Base-by-base conservation (phyloP, 2,888 invertebrate genomes). In the Pollenia amentaria region DNA sequence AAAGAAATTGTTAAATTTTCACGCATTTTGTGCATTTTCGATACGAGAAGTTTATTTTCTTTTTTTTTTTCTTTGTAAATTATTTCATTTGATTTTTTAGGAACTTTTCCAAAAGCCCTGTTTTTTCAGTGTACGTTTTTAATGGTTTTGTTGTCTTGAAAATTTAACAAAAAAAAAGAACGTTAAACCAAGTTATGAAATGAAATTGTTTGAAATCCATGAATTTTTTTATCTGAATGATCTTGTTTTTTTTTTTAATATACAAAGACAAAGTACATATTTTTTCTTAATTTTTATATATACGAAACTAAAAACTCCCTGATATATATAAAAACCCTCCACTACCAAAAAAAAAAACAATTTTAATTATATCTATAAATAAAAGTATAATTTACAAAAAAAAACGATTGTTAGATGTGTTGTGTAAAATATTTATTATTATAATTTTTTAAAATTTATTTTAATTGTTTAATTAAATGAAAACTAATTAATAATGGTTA, bases 11-110 rank as follows among this genome's bases (percentile, higher is more conserved):
- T 85, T 85, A 87, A 84, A 84, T 87, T 87, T 87, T 87, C 87
- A 87, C 87, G 87, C 87, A 87, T 87, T 87, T 87, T 87, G 87
- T 87, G 87, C 87, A 87, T 87, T 87, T 87, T 87, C 84, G 87
- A 87, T 87, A 84, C 75, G 80, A 81, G 64, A 84, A 72, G 80
- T 87, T 29, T 29, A 3, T 29, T 29, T 85, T 72, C 62, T 18
- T 53, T 72, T 72, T 72, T 65, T 16, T 73, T 16, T 57, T 60
- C 51, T 73, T 69, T 84, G 51, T 44, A 53, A 57, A 60, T 51
- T 67, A 16, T 79, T 48, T 48, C 14, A 16, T 80, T 85, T 77
- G 38, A 78, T 75, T 77, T n/a, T 29, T 79, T 85, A 85, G 81
- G 81, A 72, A 77, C 57, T 53, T 51, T 51, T 70, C 73, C 51